Base-by-base conservation (phyloP, 2,113 vertebrate genomes). In the Python bivittatus region DNA sequence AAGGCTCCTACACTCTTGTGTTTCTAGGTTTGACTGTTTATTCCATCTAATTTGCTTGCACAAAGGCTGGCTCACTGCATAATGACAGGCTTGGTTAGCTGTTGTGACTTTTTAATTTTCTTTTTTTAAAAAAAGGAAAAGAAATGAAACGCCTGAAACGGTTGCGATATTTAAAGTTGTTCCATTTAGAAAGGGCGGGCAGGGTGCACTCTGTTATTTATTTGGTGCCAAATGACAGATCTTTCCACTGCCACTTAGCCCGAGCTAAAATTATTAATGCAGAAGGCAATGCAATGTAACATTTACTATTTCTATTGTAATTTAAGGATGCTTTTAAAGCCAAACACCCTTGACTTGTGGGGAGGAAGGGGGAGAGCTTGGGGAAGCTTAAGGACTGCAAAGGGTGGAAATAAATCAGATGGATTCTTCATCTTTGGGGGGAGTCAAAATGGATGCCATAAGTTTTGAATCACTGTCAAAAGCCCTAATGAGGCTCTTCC, bases 81-180 rank as follows among this genome's bases (percentile, higher is more conserved):
- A 95, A 93, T 94, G 93, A 91, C 13, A 60, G 95, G 96, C 94
- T 92, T 93, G 93, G 94, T 90, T 91, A 60, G 84, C 91, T 96
- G n/a, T 96, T 96, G 93, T 96, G 94, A 96, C 96, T 96, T 86
- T 57, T 89, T 89, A 89, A 72, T 72, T 91, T 85, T 48, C 83
- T 84, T 60, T 84, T 90, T 94, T 87, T 90, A n/a, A 10, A 5
- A 48, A 57, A 33, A 25, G 20, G 54, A 87, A 56, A 87, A 57
- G 15, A 29, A 68, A 88, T 0, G 1, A 89, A 0, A n/a, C 85
- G 17, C 53, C 88, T 0, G 1, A 88, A 0, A 38, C 87, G 11
- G 61, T 48, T 22, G 94, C 93, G 95, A 94, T 95, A 92, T 96
- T 95, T 96, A 95, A 93, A 95, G 57, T 60, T 25, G 61, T 89